These are phyloP conservation scores for Petrosia ficiformis DNA, from an alignment of 37 sponge, comb jelly and placozoan species.

Conservation along the genomic window DNA sequence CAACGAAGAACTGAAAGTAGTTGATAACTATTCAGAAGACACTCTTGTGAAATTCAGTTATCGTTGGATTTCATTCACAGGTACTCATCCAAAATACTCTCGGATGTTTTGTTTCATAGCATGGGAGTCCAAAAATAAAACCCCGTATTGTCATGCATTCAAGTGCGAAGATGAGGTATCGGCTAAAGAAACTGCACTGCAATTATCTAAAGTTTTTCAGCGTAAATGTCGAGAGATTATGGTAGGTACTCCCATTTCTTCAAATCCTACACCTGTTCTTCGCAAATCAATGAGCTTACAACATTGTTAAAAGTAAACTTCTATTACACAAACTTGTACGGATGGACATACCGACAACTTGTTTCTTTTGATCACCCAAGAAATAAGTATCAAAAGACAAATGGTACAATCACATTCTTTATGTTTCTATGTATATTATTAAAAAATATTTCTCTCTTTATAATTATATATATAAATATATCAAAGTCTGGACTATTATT, in stretches of 20 bases:
- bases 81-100: slow-evolving; percentile 48
- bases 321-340: too few relatives aligned
- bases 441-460: too few relatives aligned
- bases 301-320: not conserved
- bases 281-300: not conserved
- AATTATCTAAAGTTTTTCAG: slow-evolving; percentile 39
- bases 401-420: not conserved
- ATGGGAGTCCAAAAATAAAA: slow-evolving; percentile 1
- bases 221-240: slow-evolving; percentile 26
- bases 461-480: too few relatives aligned
- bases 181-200: slow-evolving; percentile 20
- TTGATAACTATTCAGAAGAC: slow-evolving; percentile 27
- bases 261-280: not conserved
- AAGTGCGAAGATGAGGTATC: slow-evolving; percentile 51
- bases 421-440: not conserved
- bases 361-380: too few relatives aligned
- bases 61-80: slow-evolving; percentile 52
- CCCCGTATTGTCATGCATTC: slow-evolving; percentile 66
- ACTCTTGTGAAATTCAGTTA: slow-evolving; percentile 25
- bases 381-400: too few relatives aligned
- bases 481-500: too few relatives aligned
- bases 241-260: not conserved
- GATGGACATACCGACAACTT: too few relatives aligned
- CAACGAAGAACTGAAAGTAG: slow-evolving; percentile 22
- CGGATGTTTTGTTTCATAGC: slow-evolving; percentile 66